phyloP scores from a whole-genome alignment of 37 sponge, comb jelly and placozoan species.

The Chondrosia reniformis region DNA sequence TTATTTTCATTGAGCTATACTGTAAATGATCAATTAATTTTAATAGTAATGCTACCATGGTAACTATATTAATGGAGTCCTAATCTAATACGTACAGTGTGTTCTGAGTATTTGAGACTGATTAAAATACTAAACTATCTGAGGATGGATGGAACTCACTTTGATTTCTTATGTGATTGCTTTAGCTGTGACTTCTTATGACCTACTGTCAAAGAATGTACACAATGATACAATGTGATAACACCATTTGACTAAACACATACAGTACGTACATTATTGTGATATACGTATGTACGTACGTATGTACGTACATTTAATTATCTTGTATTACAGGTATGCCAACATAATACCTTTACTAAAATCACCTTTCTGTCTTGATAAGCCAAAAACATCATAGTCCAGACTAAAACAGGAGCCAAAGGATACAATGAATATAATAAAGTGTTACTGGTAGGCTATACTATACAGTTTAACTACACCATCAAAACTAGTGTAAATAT shows the following conservation, averaged over 20 bases:
- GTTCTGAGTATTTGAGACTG: neutral
- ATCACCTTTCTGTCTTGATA: slow-evolving; percentile 25
- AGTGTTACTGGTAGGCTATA: too few species aligned
- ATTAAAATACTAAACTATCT: neutral
- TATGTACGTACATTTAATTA: too few species aligned
- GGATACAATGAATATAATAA: too few species aligned
- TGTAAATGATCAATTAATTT: too few species aligned
- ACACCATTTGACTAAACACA: neutral
- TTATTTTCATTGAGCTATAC: too few species aligned
- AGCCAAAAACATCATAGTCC: slow-evolving; percentile 77
- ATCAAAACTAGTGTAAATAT: too few species aligned
- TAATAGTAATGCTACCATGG: too few species aligned
- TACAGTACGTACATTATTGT: neutral
- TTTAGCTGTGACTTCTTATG: slow-evolving; percentile 36
- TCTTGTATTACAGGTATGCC: too few species aligned
- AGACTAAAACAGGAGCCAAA: slow-evolving; percentile 37
- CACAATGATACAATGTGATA: neutral
- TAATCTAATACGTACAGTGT: neutral
- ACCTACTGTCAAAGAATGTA: neutral
- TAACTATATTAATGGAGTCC: too few species aligned
- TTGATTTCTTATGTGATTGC: slow-evolving; percentile 20
- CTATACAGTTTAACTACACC: too few species aligned
- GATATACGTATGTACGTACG: slow-evolving; percentile 6
- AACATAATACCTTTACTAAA: slow-evolving; percentile 14
- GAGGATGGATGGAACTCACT: slow-evolving; percentile 1